These are phyloP conservation scores for Clupea harengus DNA, from an alignment of 2,113 vertebrate species.

Conservation along the genomic window DNA sequence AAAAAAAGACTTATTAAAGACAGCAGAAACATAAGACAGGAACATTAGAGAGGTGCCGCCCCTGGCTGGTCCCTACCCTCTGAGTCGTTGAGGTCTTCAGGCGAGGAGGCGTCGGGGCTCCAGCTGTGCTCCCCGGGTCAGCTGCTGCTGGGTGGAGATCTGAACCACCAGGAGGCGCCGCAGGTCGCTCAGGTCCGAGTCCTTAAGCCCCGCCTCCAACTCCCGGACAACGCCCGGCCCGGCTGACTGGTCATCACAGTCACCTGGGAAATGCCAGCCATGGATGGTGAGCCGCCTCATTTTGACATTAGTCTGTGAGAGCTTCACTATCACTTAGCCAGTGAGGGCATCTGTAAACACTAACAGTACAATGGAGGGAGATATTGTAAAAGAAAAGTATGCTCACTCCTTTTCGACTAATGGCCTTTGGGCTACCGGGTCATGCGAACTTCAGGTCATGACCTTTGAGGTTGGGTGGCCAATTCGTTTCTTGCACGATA, in stretches of 20 bases:
- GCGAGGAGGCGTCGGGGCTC: slow-evolving; percentile 40
- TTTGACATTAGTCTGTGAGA: not conserved
- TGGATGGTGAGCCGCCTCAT: not conserved
- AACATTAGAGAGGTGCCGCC: not conserved
- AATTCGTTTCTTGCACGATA: not conserved
- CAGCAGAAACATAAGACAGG: not conserved
- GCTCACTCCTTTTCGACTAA: not conserved
- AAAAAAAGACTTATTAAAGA: not conserved
- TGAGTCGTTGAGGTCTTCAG: slow-evolving; percentile 38
- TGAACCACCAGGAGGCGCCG: slow-evolving; percentile 80
- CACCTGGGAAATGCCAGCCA: slow-evolving; percentile 70
- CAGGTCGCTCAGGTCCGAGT: slow-evolving; percentile 74
- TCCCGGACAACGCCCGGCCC: slow-evolving; percentile 70
- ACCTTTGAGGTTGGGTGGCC: not conserved
- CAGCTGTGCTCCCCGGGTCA: slow-evolving; percentile 52
- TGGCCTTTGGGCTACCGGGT: not conserved
- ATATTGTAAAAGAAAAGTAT: not conserved
- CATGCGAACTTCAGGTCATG: not conserved
- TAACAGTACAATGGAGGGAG: not conserved
- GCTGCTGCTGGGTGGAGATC: slow-evolving; percentile 57
- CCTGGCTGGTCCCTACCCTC: slow-evolving; percentile 54
- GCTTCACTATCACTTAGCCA: not conserved
- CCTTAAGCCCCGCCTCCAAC: slow-evolving; percentile 77
- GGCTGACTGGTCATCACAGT: slow-evolving; percentile 82
- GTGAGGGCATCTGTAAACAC: not conserved